A percentile compares a stretch with the other conserved stretches of the same genome.
Evolutionary conservation across 1,140 invertebrate species (phyloP).

Genomic region (Pogonognathellus flavescens): DNA sequence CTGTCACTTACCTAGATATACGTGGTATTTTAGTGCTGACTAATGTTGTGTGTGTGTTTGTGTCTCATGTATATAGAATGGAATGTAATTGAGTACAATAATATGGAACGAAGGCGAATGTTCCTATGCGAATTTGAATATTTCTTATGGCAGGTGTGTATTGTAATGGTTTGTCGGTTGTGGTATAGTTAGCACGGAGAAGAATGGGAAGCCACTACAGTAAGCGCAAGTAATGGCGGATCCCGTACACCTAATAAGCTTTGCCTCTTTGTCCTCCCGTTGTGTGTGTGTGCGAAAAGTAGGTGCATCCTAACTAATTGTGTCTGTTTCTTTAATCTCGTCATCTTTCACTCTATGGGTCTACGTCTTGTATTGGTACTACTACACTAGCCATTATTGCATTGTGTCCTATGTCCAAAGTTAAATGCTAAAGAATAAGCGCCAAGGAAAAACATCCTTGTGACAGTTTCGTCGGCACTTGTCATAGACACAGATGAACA

Average conservation of each 20-base stretch:
- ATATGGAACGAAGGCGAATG: slow-evolving; percentile 38
- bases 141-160: too few species aligned
- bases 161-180: too few species aligned
- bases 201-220: not conserved
- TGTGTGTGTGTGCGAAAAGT: not conserved
- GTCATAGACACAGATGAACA: too few species aligned
- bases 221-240: not conserved
- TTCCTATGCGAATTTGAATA: not conserved
- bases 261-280: not conserved
- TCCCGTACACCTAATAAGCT: slow-evolving; percentile 25
- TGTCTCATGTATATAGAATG: too few species aligned
- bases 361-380: not conserved
- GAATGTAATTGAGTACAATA: slow-evolving; percentile 25
- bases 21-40: too few species aligned
- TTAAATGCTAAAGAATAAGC: too few species aligned
- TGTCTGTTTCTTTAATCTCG: not conserved
- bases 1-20: too few species aligned
- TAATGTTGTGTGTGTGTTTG: too few species aligned
- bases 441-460: too few species aligned
- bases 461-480: too few species aligned
- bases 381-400: not conserved
- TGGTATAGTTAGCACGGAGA: too few species aligned
- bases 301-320: slow-evolving; percentile 26
- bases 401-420: too few species aligned
- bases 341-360: slow-evolving; percentile 1